phyloP scores from a whole-genome alignment of 2,113 vertebrate species.

The Dromiciops gliroides region DNA sequence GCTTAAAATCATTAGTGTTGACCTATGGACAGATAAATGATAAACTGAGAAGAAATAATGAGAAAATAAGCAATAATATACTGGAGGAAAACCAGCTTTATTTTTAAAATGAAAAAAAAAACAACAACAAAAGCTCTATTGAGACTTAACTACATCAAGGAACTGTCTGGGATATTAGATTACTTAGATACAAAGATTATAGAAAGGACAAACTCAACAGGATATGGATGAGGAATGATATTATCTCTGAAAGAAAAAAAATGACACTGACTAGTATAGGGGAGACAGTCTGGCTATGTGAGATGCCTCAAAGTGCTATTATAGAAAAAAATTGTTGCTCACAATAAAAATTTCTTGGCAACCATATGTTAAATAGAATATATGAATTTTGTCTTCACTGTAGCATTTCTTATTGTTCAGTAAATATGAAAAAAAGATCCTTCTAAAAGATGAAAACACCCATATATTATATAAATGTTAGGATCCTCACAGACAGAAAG shows the following conservation, averaged over 20 bases:
- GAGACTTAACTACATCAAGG: slow-evolving; percentile 34
- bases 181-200: slow-evolving; percentile 42
- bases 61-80: not conserved
- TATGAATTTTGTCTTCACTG: slow-evolving; percentile 54
- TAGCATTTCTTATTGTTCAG: slow-evolving; percentile 63
- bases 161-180: slow-evolving; percentile 50
- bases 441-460: not conserved
- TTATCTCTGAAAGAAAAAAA: slow-evolving; percentile 58
- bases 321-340: slow-evolving; percentile 35
- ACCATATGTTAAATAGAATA: slow-evolving; percentile 10
- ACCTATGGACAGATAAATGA: not conserved
- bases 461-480: not conserved
- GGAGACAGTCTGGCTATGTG: not conserved
- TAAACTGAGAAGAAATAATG: slow-evolving; percentile 14
- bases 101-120: slow-evolving; percentile 20
- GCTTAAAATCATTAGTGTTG: not conserved
- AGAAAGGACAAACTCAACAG: not conserved
- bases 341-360: slow-evolving; percentile 54
- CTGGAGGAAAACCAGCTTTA: not conserved
- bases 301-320: slow-evolving; percentile 65
- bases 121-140: not conserved
- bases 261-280: slow-evolving; percentile 11
- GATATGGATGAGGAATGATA: slow-evolving; percentile 39
- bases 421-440: slow-evolving; percentile 17
- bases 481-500: not conserved